Evolutionary conservation across 1,140 invertebrate genomes (phyloP), one percentile per base, ranked within the genome.

Genomic region (Leucophenga varia): DNA sequence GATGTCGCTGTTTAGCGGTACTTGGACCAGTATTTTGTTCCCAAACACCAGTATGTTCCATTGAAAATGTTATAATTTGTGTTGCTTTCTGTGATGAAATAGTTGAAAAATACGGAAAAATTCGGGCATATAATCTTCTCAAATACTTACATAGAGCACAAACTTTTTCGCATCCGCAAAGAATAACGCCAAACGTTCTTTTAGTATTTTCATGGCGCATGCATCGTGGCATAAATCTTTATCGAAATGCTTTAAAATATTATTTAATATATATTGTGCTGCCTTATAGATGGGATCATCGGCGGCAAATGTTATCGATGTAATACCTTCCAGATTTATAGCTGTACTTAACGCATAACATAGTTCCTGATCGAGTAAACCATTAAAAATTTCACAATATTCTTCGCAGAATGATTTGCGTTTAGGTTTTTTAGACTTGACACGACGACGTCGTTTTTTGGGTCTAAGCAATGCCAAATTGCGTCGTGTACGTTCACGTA

Each of bases 241-340:
- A 14, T 51, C 36, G n/a, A 50, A 39, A 7, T 47, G 46, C 10
- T 25, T 46, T 43, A 55, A 28, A 22, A 55, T 47, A 21, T 55
- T 14, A 14, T 46, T 30, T 50, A 44, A 39, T 2, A 49, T 51
- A 25, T 39, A 54, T 32, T 49, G 25, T 10, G 52, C 52, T 12
- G 52, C 52, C 18, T 54, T 49, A 30, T 49, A 54, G 22, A 49
- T 49, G 1, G 47, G 43, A 41, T 54, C 47, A 31, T 45, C 34
- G 9, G 38, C 3, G 12, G 42, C 38, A 16, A 45, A 46, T 12
- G 39, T 43, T 5, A 47, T 42, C 10, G 28, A n/a, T 4, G 17
- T 8, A 6, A 41, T n/a, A 37, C 41, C 32, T 19, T 51, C 39
- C 21, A 55, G 34, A 38, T 47, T 39, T 10, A 55, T 30, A 8